Evolutionary conservation across 35 echinoderm and acorn worm genomes (phyloP).

Genomic region (Stichopus chloronotus): DNA sequence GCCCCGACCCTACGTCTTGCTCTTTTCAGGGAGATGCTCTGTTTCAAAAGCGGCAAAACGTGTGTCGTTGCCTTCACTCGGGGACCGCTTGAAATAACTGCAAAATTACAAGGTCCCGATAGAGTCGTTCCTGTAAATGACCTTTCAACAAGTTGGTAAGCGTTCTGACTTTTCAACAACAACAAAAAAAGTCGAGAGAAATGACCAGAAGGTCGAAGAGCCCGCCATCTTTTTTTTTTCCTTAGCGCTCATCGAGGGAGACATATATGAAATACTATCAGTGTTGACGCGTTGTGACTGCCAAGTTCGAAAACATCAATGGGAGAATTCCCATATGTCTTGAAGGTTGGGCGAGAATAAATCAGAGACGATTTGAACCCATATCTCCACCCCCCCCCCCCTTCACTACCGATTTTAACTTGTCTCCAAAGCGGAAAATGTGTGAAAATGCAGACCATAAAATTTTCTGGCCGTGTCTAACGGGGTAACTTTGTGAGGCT

Average conservation of each 20-base stretch:
- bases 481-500: constrained; percentile 47
- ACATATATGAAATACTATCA: constrained; percentile 31
- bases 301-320: constrained; percentile 55
- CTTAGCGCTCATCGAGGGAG: background rate
- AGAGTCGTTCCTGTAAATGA: constrained; percentile 47
- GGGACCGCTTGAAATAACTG: constrained; percentile 51
- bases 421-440: constrained; percentile 62
- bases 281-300: constrained; percentile 28
- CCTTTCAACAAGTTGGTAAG: constrained; percentile 14
- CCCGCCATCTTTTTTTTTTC: constrained; percentile 48
- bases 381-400: background rate
- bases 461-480: constrained; percentile 60
- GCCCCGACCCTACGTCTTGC: too few species aligned
- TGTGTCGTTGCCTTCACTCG: constrained; percentile 48
- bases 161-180: background rate
- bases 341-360: constrained; percentile 11
- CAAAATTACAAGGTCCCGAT: constrained; percentile 49
- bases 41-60: background rate
- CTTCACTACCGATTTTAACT: constrained; percentile 15
- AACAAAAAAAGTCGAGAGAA: background rate
- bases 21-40: too few species aligned
- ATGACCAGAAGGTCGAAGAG: constrained; percentile 15
- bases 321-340: constrained; percentile 51
- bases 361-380: constrained; percentile 53
- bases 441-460: constrained; percentile 64